Conservation (phyloP, 64 coral and sea anemone genomes). For the Catalaphyllia jardinei region DNA sequence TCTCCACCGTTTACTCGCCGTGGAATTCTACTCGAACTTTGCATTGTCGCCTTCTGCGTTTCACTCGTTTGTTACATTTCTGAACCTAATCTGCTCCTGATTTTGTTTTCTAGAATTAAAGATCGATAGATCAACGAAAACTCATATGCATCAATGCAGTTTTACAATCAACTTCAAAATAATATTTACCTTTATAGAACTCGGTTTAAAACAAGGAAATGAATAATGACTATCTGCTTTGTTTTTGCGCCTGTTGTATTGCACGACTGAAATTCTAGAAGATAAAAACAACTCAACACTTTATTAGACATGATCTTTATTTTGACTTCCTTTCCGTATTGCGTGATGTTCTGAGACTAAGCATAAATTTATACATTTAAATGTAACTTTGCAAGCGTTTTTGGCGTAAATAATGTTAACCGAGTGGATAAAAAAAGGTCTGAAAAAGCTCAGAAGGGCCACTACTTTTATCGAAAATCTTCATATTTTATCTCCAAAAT, state of each 20-base stretch:
- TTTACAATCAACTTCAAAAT: not conserved
- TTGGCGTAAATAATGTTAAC: not conserved
- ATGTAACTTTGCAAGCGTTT: not conserved
- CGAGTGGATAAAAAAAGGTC: not conserved
- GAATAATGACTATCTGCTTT: not conserved
- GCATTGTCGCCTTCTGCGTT: not conserved
- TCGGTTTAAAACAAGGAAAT: not conserved
- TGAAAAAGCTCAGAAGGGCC: not conserved
- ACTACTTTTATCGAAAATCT: too few species aligned
- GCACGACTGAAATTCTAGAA: not conserved
- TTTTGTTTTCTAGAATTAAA: conserved; percentile 2
- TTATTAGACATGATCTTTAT: not conserved
- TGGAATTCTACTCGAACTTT: conserved; percentile 15
- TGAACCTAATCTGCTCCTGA: not conserved
- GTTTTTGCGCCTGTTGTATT: not conserved
- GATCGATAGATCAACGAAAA: not conserved
- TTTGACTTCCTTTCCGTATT: not conserved
- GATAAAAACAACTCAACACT: not conserved
- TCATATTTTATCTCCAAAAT: too few species aligned
- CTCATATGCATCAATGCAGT: not conserved
- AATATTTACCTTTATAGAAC: not conserved
- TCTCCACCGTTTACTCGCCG: not conserved
- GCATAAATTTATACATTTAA: not conserved
- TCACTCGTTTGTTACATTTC: not conserved
- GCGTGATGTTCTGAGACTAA: not conserved